Percentiles rank a stretch among this genome's conserved stretches.
Evolutionary conservation across 2,113 vertebrate species (phyloP).

Genomic region (Pogonocichla stellata): DNA sequence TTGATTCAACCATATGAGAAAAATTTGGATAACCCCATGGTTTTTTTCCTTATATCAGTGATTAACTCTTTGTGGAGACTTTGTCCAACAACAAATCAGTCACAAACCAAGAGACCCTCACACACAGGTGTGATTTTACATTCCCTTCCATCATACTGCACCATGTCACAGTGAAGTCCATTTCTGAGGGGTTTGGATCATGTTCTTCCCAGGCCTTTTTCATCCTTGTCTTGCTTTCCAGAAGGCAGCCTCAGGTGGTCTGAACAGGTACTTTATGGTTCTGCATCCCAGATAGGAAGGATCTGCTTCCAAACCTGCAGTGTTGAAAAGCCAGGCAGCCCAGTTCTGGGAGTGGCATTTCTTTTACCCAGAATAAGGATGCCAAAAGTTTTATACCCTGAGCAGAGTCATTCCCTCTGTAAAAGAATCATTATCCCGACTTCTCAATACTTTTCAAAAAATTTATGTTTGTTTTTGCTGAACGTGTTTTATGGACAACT

Average conservation of each 20-base stretch:
- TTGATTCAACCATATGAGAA: background rate
- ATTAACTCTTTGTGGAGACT: background rate
- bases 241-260: background rate
- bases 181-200: background rate
- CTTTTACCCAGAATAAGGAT: background rate
- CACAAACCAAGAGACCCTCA: background rate
- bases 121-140: background rate
- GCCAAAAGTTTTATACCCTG: background rate
- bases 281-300: rapidly evolving
- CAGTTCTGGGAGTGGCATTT: background rate
- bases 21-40: background rate
- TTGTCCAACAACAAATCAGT: background rate
- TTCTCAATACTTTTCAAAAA: slow-evolving; percentile 20
- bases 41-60: background rate
- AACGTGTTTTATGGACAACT: background rate
- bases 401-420: background rate
- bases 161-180: background rate
- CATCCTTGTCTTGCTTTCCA: background rate
- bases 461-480: slow-evolving; percentile 14
- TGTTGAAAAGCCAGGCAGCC: background rate
- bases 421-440: background rate
- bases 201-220: background rate
- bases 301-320: background rate
- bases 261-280: background rate
- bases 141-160: background rate